Percentiles rank a stretch among this genome's conserved stretches.
Conservation (phyloP, 2,113 vertebrate genomes). For the Phalacrocorax brasilianus region DNA sequence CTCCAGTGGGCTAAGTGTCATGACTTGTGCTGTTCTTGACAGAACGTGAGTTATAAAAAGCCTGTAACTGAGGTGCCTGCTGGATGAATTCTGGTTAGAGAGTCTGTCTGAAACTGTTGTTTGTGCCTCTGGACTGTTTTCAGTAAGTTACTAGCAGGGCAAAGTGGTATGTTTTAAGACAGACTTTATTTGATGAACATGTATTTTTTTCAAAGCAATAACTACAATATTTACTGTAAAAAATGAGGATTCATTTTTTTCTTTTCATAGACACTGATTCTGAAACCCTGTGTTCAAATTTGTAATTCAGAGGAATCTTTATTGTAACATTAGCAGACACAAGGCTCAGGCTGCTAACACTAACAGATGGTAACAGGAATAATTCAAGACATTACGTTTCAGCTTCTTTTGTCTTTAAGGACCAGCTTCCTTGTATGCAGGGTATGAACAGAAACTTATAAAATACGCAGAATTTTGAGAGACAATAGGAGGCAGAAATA, state of each 20-base stretch:
- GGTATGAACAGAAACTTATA: not conserved
- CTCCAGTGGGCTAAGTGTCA: not conserved
- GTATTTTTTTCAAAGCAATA: not conserved
- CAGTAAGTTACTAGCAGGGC: not conserved
- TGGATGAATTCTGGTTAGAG: not conserved
- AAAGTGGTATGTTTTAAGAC: not conserved
- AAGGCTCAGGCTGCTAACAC: not conserved
- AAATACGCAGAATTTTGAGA: not conserved
- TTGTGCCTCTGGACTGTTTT: not conserved
- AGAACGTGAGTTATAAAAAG: not conserved
- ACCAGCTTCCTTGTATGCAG: not conserved
- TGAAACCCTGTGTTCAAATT: not conserved
- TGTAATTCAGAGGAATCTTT: not conserved
- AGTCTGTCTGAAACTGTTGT: not conserved
- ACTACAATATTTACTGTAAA: not conserved
- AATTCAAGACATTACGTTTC: not conserved
- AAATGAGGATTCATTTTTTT: not conserved
- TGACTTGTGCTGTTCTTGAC: not conserved
- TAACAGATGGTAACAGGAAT: not conserved
- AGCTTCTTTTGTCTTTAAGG: not conserved
- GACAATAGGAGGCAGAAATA: not conserved
- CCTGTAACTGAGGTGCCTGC: not conserved
- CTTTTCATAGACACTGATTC: not conserved
- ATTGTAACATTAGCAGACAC: not conserved
- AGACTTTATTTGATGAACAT: not conserved